Evolutionary conservation across 1,140 invertebrate genomes (phyloP).

Genomic region (Heliothis subflexa): DNA sequence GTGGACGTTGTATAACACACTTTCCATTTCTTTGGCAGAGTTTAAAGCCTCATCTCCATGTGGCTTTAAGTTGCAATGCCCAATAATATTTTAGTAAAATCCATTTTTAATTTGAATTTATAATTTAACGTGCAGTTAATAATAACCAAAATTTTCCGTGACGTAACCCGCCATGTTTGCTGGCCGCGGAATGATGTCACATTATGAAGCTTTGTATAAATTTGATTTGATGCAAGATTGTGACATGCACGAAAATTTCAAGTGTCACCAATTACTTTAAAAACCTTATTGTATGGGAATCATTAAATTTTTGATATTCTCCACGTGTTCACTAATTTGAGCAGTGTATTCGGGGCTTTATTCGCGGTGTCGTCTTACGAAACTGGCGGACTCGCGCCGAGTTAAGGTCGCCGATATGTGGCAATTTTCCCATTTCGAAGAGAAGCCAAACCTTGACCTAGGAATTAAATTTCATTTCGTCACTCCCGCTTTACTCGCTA

Average conservation of each 20-base stretch:
- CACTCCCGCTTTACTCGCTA: slow-evolving; percentile 64
- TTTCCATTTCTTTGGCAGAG: slow-evolving; percentile 79
- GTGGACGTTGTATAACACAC: slow-evolving; percentile 82
- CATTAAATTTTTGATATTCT: not conserved
- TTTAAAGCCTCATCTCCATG: slow-evolving; percentile 45
- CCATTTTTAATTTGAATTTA: slow-evolving; percentile 19
- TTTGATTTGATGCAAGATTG: slow-evolving; percentile 4
- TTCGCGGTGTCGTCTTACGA: slow-evolving; percentile 65
- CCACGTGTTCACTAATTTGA: slow-evolving; percentile 18
- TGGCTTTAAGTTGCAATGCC: not conserved
- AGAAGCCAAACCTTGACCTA: slow-evolving; percentile 84
- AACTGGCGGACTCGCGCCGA: slow-evolving; percentile 72
- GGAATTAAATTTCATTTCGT: slow-evolving; percentile 82
- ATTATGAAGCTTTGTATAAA: slow-evolving; percentile 14
- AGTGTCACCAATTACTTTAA: not conserved
- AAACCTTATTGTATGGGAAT: slow-evolving; percentile 12
- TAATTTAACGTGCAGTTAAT: slow-evolving; percentile 17
- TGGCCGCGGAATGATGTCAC: not conserved
- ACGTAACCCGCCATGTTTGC: slow-evolving; percentile 20
- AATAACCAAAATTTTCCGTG: slow-evolving; percentile 15
- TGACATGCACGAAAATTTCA: not conserved
- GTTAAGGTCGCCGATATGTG: slow-evolving; percentile 82
- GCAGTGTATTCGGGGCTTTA: slow-evolving; percentile 52
- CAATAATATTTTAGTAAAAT: slow-evolving; percentile 8
- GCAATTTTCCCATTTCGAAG: slow-evolving; percentile 86